Evolutionary conservation across 2,888 invertebrate genomes (phyloP).

Genomic region (Diabrotica balteata): DNA sequence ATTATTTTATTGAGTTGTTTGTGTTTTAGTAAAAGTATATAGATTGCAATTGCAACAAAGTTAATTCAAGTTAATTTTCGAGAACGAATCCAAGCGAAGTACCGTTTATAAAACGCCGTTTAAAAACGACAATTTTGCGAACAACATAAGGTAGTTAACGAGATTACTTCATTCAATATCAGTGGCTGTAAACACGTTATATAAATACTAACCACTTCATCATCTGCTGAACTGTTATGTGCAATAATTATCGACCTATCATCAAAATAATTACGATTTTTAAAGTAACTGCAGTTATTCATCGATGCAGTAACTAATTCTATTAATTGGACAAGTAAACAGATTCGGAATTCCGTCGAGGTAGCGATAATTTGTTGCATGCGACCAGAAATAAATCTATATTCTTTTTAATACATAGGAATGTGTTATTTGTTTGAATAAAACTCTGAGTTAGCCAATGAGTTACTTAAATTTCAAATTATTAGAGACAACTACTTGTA

Average conservation of each 20-base stretch:
- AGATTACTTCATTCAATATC: neutral
- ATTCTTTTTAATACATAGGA: too few species aligned
- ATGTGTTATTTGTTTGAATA: too few species aligned
- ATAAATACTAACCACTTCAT: conserved; percentile 13
- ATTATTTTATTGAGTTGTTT: too few species aligned
- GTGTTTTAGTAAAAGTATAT: too few species aligned
- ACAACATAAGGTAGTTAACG: neutral
- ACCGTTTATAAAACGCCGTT: neutral
- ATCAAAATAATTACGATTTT: conserved; percentile 17
- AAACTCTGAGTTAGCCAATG: too few species aligned
- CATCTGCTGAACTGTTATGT: conserved; percentile 8
- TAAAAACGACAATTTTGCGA: neutral
- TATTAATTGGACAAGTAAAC: conserved; percentile 2
- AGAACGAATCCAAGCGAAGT: too few species aligned
- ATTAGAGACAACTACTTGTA: too few species aligned
- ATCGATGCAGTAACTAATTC: conserved; percentile 15
- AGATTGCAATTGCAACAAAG: too few species aligned
- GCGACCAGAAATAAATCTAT: too few species aligned
- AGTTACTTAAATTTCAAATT: too few species aligned
- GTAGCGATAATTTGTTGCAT: too few species aligned
- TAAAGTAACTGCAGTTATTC: conserved; percentile 16
- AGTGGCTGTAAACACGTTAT: neutral
- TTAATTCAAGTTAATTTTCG: too few species aligned
- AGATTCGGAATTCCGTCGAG: neutral
- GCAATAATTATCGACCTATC: conserved; percentile 2